Conservation (phyloP, 2,888 invertebrate species). For the Parthenolecanium corni region DNA sequence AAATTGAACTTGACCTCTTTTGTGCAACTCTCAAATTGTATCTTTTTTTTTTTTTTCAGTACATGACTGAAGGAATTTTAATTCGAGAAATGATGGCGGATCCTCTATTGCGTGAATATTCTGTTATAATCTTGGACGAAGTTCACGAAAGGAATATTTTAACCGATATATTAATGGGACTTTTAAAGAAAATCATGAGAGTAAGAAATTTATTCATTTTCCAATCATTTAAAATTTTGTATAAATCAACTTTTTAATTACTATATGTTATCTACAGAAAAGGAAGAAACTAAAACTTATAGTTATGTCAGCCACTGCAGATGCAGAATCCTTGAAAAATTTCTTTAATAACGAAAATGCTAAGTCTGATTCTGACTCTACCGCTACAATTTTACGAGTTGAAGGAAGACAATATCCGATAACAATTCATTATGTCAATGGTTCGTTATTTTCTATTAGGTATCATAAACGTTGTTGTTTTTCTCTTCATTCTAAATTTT, state of each 20-base stretch:
- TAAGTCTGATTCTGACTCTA: conserved; percentile 45
- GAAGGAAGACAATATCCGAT: conserved; percentile 83
- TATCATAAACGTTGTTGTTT: not conserved
- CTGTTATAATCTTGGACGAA: conserved; percentile 81
- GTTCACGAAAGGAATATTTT: conserved; percentile 88
- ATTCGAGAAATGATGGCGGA: conserved; percentile 90
- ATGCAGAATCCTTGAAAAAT: conserved; percentile 70
- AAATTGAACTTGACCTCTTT: not conserved
- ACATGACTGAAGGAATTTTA: conserved; percentile 91
- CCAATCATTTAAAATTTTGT: not conserved
- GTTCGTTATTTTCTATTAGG: conserved; percentile 42
- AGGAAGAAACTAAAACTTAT: conserved; percentile 69
- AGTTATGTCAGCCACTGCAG: conserved; percentile 89
- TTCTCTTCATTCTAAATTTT: not conserved
- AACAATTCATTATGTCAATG: conserved; percentile 65
- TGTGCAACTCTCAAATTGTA: not conserved
- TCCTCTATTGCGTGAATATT: conserved; percentile 78
- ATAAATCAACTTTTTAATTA: not conserved
- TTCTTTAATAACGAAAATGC: conserved; percentile 56
- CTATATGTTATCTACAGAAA: conserved; percentile 45
- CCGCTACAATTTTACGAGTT: conserved; percentile 71
- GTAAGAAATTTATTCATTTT: conserved; percentile 39
- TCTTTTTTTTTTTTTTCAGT: conserved; percentile 45
- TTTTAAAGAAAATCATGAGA: conserved; percentile 80
- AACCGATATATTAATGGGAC: conserved; percentile 86